phyloP scores from a whole-genome alignment of 2,797 vertebrate genomes.

The Columba guinea region DNA sequence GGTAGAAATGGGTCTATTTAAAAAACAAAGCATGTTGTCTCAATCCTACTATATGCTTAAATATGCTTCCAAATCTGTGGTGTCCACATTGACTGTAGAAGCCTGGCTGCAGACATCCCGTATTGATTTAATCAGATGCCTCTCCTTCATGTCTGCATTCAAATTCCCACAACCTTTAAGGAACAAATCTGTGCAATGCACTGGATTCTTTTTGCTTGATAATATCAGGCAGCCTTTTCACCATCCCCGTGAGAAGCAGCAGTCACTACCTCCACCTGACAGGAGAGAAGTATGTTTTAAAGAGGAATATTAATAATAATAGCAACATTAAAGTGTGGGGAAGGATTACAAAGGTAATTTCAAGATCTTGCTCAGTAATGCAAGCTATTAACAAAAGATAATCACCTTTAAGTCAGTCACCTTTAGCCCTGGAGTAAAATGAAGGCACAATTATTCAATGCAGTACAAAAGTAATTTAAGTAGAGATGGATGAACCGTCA shows the following conservation, averaged over 20 bases:
- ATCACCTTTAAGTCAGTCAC: conserved; percentile 66
- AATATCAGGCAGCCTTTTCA: neutral
- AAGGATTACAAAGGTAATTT: conserved; percentile 64
- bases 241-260: neutral
- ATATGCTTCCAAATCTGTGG: neutral
- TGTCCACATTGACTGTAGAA: neutral
- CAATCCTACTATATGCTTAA: neutral
- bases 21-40: neutral
- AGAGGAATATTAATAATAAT: conserved; percentile 68
- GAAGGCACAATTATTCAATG: conserved; percentile 41
- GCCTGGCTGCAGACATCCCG: neutral
- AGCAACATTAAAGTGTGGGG: conserved; percentile 64
- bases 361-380: conserved; percentile 21
- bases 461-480: conserved; percentile 37
- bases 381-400: conserved; percentile 68
- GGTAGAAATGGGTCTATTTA: neutral
- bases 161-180: neutral
- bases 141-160: neutral
- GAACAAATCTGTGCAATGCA: fast-evolving
- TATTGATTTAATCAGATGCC: neutral
- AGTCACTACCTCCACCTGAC: neutral
- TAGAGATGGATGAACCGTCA: conserved; percentile 21
- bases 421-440: conserved; percentile 57
- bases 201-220: neutral
- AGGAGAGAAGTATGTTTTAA: conserved; percentile 44